Base-by-base conservation (phyloP, 2,113 vertebrate genomes). In the Pholis gunnellus region DNA sequence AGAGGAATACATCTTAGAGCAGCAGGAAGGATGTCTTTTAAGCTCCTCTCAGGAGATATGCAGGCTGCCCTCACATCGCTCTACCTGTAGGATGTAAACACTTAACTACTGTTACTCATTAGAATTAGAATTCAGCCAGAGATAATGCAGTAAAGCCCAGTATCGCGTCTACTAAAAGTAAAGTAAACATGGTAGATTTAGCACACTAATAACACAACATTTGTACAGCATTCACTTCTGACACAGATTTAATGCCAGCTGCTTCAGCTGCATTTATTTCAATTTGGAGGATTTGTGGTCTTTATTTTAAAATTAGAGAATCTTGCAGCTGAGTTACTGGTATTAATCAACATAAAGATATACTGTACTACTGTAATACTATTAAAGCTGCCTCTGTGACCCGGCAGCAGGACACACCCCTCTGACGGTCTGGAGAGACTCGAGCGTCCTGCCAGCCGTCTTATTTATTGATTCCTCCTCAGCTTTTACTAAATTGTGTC, bases 401-500 rank as follows among this genome's bases (percentile, higher is more conserved):
- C 31, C 9, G 29, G 27, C 20, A 68, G 68, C 67, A 31, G 68
- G 1, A 44, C 50, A 75, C 72, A 9, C 68, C 18, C 29, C 81
- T 71, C 20, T 9, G 63, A 38, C 75, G 61, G 72, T 79, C 64
- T 77, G 83, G 66, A 79, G 38, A 68, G 80, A 82, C 82, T 50
- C 4, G 1, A 82, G 86, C 81, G 2, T 75, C 75, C 83, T 64
- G 64, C 54, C 74, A 84, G 87, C 67, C 48, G 5, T 66, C 59
- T 72, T 20, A 27, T 72, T 88, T 88, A 88, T 65, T 75, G 81
- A 84, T 79, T 80, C 68, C 17, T 72, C 67, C 42, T 78, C 72
- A 9, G 75, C 72, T 74, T 67, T 86, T 71, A 72, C 60, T 68
- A 68, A 57, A 31, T 22, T 10, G 54, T 83, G 74, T 65, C 60